These are phyloP conservation scores for Lithophane ornitopus DNA, from an alignment of 2,888 invertebrate genomes.

Conservation along the genomic window DNA sequence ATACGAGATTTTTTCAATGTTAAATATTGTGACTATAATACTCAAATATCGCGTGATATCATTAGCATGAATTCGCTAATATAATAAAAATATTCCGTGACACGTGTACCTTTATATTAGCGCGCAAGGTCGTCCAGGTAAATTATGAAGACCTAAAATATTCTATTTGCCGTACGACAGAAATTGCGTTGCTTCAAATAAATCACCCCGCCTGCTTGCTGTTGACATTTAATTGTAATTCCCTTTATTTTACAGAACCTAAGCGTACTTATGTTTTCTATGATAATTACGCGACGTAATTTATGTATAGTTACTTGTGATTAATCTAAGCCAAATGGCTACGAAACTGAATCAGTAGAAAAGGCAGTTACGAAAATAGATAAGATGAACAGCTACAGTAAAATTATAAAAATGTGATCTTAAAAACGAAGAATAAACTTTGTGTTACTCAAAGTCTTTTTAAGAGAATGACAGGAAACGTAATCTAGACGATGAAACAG, in stretches of 20 bases:
- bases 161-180: constrained; percentile 25
- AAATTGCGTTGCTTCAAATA: constrained; percentile 34
- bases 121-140: constrained; percentile 64
- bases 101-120: constrained; percentile 59
- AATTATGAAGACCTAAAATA: constrained; percentile 61
- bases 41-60: constrained; percentile 62
- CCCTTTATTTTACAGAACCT: constrained; percentile 11
- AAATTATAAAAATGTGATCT: background rate
- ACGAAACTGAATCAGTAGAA: background rate
- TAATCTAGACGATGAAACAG: constrained; percentile 42
- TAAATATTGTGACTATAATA: constrained; percentile 12
- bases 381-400: background rate
- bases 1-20: constrained; percentile 1
- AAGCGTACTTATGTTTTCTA: background rate
- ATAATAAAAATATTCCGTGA: constrained; percentile 62
- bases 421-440: background rate
- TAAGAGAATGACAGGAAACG: constrained; percentile 27
- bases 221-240: constrained; percentile 24
- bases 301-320: background rate
- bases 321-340: constrained; percentile 1
- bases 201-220: constrained; percentile 24
- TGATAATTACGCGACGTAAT: background rate
- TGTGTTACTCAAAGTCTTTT: background rate
- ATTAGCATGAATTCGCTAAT: constrained; percentile 60
- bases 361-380: background rate